These are phyloP conservation scores for Pipa parva DNA, from an alignment of 2,113 vertebrate genomes.

Conservation along the genomic window DNA sequence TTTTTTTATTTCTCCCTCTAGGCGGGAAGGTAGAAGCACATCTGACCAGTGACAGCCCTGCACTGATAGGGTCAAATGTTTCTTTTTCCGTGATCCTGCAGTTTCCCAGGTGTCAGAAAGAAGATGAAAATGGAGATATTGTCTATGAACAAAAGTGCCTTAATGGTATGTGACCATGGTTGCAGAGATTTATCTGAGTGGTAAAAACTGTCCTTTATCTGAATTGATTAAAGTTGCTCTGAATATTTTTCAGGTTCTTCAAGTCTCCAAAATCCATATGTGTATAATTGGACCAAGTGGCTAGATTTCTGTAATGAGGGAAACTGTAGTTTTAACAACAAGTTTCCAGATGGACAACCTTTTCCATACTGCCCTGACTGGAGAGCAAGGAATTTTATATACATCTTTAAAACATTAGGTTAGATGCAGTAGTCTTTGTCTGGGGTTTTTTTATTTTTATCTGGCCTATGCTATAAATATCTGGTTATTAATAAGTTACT, in stretches of 20 bases:
- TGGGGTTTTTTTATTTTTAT: not conserved
- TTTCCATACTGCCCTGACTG: conserved; percentile 74
- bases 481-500: not conserved
- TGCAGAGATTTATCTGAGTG: no score
- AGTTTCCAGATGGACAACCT: conserved; percentile 83
- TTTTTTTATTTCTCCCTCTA: conserved; percentile 45
- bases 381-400: conserved; percentile 78
- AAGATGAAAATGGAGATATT: conserved; percentile 71
- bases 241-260: conserved; percentile 35
- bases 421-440: conserved; percentile 25
- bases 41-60: conserved; percentile 83
- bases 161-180: conserved; percentile 70
- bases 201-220: no score
- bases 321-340: conserved; percentile 60
- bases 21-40: conserved; percentile 68
- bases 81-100: conserved; percentile 78
- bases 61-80: conserved; percentile 78
- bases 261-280: conserved; percentile 51
- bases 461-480: not conserved
- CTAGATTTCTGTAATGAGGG: conserved; percentile 66
- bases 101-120: conserved; percentile 80
- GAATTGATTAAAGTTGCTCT: no score
- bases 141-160: conserved; percentile 76
- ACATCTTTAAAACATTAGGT: conserved; percentile 86
- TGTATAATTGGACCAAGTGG: conserved; percentile 86